Conservation (phyloP, 2,113 vertebrate genomes). For the Myiozetetes cayanensis region DNA sequence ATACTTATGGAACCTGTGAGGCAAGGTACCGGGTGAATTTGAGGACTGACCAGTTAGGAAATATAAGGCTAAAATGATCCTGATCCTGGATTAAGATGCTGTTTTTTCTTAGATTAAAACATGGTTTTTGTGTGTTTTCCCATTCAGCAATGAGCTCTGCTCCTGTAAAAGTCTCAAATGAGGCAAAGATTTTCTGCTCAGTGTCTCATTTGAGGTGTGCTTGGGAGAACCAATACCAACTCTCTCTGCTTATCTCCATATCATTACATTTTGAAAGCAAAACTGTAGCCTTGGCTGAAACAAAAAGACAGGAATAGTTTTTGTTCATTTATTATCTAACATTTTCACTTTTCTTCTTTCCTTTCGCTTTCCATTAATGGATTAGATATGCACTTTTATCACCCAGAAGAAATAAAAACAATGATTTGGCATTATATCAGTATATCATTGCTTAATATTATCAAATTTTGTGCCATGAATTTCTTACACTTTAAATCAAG, state of each 20-base stretch:
- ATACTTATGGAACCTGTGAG: background rate
- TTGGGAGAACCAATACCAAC: background rate
- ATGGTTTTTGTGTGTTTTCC: rapidly evolving
- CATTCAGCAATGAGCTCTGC: background rate
- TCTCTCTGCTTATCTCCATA: background rate
- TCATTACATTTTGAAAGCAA: background rate
- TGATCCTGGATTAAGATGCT: background rate
- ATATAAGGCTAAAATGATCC: background rate
- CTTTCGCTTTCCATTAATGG: background rate
- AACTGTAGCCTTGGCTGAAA: background rate
- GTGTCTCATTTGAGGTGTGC: background rate
- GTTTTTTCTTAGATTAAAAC: background rate
- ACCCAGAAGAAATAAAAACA: background rate
- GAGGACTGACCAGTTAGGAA: background rate
- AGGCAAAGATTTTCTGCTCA: background rate
- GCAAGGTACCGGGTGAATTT: background rate
- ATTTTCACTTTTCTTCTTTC: background rate
- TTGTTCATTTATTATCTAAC: background rate
- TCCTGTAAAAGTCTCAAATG: background rate
- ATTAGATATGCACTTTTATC: background rate
- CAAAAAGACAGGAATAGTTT: background rate
- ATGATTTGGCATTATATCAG: background rate
- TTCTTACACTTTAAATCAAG: background rate
- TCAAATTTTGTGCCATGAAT: background rate
- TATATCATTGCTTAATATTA: background rate